phyloP scores from a whole-genome alignment of 2,888 invertebrate genomes.

The Gryllus longicercus region DNA sequence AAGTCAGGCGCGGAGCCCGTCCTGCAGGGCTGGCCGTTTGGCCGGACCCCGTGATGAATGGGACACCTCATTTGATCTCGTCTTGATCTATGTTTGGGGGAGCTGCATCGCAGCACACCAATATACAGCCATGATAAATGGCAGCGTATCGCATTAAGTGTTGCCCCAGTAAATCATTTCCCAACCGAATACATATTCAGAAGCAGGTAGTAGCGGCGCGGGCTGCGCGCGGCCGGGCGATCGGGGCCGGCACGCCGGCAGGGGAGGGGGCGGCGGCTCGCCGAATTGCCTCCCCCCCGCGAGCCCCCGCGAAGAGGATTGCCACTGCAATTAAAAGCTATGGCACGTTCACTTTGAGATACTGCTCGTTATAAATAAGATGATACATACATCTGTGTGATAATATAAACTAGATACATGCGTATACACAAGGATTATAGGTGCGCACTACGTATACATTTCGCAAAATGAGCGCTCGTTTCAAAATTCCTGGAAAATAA shows the following conservation, averaged over 20 bases:
- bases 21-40: not conserved
- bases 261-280: not conserved
- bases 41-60: constrained; percentile 20
- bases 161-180: constrained; percentile 23
- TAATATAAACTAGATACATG: too few relatives aligned
- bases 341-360: too few relatives aligned
- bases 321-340: too few relatives aligned
- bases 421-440: too few relatives aligned
- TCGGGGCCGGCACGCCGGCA: not conserved
- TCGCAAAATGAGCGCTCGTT: too few relatives aligned
- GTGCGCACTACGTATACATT: too few relatives aligned
- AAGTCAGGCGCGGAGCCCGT: not conserved
- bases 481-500: too few relatives aligned
- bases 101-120: constrained; percentile 22
- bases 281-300: too few relatives aligned
- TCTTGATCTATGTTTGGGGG: constrained; percentile 25
- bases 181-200: constrained; percentile 25
- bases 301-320: too few relatives aligned
- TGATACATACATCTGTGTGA: too few relatives aligned
- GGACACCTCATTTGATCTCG: constrained; percentile 26
- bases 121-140: constrained; percentile 26
- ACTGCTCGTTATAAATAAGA: too few relatives aligned
- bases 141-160: constrained; percentile 21
- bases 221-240: not conserved
- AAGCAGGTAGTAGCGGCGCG: not conserved